Evolutionary conservation across 2,888 invertebrate genomes (phyloP).

Genomic region (Ctena decussata): DNA sequence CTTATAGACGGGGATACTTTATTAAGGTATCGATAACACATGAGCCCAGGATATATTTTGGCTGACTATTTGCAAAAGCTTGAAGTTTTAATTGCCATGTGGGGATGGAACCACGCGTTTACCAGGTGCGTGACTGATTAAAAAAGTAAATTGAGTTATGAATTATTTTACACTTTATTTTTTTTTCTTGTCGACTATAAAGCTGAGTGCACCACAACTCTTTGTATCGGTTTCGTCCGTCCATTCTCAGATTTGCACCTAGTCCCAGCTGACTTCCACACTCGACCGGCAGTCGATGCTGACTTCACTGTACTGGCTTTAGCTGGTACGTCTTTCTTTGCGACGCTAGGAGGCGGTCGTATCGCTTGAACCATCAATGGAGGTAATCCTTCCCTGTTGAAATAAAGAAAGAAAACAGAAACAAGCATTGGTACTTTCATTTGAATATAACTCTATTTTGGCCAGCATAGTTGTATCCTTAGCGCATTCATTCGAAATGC

Average conservation of each 20-base stretch:
- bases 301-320: not conserved
- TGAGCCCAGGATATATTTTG: too few relatives aligned
- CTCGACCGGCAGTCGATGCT: not conserved
- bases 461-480: not conserved
- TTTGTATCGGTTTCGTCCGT: slow-evolving; percentile 36
- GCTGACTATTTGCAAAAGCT: too few relatives aligned
- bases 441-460: not conserved
- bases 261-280: not conserved
- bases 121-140: too few relatives aligned
- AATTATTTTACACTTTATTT: not conserved
- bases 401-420: not conserved
- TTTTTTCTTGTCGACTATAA: too few relatives aligned
- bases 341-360: not conserved
- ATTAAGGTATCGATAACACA: too few relatives aligned
- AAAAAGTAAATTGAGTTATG: too few relatives aligned
- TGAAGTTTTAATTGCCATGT: too few relatives aligned
- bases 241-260: not conserved
- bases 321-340: not conserved
- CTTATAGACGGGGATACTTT: too few relatives aligned
- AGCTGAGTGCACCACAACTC: slow-evolving; percentile 48
- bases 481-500: not conserved
- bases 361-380: slow-evolving; percentile 46
- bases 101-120: too few relatives aligned
- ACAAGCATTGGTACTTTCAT: not conserved
- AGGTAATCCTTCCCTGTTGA: slow-evolving; percentile 52